Percentiles rank a stretch among this genome's conserved stretches.
These are phyloP conservation scores for Myocastor coypus DNA, from an alignment of 2,113 vertebrate species.

Conservation along the genomic window DNA sequence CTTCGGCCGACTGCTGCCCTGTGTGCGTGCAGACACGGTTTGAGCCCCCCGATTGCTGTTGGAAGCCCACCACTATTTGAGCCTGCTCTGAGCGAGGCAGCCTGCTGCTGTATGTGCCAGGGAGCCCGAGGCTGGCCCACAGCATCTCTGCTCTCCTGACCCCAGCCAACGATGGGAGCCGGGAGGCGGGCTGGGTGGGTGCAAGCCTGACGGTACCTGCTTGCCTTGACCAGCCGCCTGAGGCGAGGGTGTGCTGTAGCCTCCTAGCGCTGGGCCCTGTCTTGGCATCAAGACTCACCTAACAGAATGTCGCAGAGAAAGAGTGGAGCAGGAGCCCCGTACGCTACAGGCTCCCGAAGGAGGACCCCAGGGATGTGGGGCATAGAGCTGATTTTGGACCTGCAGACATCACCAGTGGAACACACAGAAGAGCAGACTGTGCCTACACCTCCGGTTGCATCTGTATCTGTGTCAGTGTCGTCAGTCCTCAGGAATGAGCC, in stretches of 20 bases:
- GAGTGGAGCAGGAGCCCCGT: neutral
- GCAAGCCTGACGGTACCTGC: rapidly evolving
- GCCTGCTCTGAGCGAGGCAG: rapidly evolving
- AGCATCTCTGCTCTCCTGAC: too few relatives aligned
- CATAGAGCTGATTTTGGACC: too few relatives aligned
- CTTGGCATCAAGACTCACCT: neutral
- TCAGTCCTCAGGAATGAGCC: too few relatives aligned
- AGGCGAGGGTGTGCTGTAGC: neutral
- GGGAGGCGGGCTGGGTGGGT: too few relatives aligned
- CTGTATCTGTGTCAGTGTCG: neutral
- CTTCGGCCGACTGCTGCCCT: neutral
- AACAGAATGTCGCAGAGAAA: neutral
- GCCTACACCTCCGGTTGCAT: too few relatives aligned
- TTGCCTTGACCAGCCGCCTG: rapidly evolving
- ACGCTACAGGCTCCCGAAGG: neutral
- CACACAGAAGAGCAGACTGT: neutral
- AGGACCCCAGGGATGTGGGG: neutral
- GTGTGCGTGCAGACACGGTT: neutral
- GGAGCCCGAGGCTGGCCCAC: neutral
- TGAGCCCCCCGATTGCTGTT: neutral
- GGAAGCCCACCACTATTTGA: neutral
- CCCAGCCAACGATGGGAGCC: neutral
- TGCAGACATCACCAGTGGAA: neutral
- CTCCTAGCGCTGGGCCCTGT: neutral
- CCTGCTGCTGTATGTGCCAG: neutral